These are phyloP conservation scores for Amphiduros pacificus DNA, from an alignment of 2,888 invertebrate genomes.

Conservation along the genomic window DNA sequence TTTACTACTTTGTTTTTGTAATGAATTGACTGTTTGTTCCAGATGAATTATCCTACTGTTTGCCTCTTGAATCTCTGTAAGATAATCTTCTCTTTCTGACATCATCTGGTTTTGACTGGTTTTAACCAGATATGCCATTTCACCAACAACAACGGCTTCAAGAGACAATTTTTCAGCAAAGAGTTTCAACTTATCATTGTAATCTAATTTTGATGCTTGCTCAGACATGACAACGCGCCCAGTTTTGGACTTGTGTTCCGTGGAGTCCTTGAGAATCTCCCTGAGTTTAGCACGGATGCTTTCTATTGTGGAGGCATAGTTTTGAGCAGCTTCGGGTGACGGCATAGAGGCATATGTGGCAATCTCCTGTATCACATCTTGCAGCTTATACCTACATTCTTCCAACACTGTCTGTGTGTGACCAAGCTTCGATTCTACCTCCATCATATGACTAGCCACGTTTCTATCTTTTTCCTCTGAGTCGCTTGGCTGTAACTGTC, in stretches of 20 bases:
- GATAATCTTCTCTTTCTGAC: not conserved
- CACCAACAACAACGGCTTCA: constrained; percentile 44
- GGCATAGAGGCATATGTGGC: not conserved
- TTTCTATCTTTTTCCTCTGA: not conserved
- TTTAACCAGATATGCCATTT: constrained; percentile 56
- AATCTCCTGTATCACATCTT: constrained; percentile 6
- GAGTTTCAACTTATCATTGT: constrained; percentile 4
- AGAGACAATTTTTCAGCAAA: constrained; percentile 28
- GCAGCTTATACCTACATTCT: constrained; percentile 5
- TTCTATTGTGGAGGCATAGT: not conserved
- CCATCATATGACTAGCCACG: not conserved
- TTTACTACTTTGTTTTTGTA: not conserved
- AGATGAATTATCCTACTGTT: constrained; percentile 11
- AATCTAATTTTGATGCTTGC: not conserved
- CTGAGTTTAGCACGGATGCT: not conserved
- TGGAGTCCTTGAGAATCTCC: constrained; percentile 1
- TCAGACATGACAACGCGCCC: not conserved
- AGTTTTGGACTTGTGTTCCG: not conserved
- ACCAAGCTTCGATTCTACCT: not conserved
- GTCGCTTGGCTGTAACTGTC: not conserved
- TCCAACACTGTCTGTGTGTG: not conserved
- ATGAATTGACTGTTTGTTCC: constrained; percentile 7
- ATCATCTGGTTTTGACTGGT: constrained; percentile 21
- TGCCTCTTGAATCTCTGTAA: constrained; percentile 16
- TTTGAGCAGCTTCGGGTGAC: not conserved